Conservation (phyloP, 2,888 invertebrate species). For the Diloba caeruleocephala region DNA sequence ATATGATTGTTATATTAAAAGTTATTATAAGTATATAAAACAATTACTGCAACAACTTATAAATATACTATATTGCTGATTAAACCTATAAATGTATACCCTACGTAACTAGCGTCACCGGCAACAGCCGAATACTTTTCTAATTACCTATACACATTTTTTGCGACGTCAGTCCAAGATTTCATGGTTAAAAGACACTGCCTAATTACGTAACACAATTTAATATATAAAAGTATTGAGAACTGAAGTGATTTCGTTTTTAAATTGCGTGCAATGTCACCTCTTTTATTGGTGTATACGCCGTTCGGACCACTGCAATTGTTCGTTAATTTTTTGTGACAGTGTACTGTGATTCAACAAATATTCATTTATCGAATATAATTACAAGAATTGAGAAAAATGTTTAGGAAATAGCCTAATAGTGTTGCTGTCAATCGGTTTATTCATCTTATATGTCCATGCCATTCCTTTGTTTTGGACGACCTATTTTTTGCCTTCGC, state of each 20-base stretch:
- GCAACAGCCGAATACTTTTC: too few relatives aligned
- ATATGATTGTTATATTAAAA: too few relatives aligned
- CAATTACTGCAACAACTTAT: too few relatives aligned
- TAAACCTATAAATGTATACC: too few relatives aligned
- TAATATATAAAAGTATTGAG: conserved; percentile 10
- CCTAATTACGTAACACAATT: conserved; percentile 16
- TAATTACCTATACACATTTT: too few relatives aligned
- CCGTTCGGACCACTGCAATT: neutral
- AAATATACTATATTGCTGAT: too few relatives aligned
- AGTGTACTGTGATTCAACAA: conserved; percentile 18
- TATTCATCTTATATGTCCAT: conserved; percentile 1
- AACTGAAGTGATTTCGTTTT: conserved; percentile 20
- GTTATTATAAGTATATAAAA: too few relatives aligned
- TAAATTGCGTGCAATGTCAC: conserved; percentile 23
- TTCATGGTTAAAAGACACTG: conserved; percentile 29
- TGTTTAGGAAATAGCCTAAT: neutral
- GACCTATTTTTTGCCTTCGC: too few relatives aligned
- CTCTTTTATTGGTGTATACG: neutral
- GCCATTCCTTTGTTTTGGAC: conserved; percentile 22
- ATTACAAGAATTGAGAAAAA: neutral
- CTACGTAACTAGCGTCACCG: too few relatives aligned
- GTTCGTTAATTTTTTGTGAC: conserved; percentile 9
- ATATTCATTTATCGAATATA: neutral
- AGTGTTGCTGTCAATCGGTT: conserved; percentile 26
- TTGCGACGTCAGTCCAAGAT: neutral